Evolutionary conservation across 1,140 invertebrate species (phyloP).

Genomic region (Oryzaephilus surinamensis): DNA sequence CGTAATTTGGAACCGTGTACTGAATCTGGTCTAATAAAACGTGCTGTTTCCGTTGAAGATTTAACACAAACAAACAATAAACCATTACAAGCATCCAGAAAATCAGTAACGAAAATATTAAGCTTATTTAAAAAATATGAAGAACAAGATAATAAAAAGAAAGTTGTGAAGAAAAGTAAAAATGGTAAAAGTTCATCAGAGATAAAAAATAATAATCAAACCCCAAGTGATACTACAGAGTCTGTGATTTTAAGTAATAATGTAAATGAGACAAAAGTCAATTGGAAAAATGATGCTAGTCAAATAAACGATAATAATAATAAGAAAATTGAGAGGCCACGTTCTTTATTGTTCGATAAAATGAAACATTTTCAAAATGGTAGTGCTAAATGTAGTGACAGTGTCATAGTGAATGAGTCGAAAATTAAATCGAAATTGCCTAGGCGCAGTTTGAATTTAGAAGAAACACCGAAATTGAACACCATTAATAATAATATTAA

Average conservation of each 20-base stretch:
- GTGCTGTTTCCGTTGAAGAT: conserved; percentile 57
- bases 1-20: conserved; percentile 37
- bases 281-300: conserved; percentile 9
- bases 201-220: no score
- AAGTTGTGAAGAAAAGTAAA: conserved; percentile 20
- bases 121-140: conserved; percentile 62
- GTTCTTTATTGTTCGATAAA: conserved; percentile 21
- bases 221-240: conserved; percentile 11
- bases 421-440: conserved; percentile 30
- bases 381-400: conserved; percentile 14
- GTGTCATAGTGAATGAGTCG: conserved; percentile 9
- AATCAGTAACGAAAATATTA: conserved; percentile 54
- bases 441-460: conserved; percentile 29
- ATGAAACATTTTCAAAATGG: conserved; percentile 22
- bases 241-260: conserved; percentile 20
- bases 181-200: conserved; percentile 17
- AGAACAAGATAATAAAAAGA: conserved; percentile 37
- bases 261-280: conserved; percentile 1
- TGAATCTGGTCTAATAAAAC: conserved; percentile 50
- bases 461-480: conserved; percentile 17
- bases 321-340: conserved; percentile 21
- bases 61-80: conserved; percentile 39
- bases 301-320: conserved; percentile 9
- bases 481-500: no score
- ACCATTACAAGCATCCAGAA: conserved; percentile 37